Conservation (phyloP, 2,113 vertebrate genomes). For the Fulmarus glacialis region DNA sequence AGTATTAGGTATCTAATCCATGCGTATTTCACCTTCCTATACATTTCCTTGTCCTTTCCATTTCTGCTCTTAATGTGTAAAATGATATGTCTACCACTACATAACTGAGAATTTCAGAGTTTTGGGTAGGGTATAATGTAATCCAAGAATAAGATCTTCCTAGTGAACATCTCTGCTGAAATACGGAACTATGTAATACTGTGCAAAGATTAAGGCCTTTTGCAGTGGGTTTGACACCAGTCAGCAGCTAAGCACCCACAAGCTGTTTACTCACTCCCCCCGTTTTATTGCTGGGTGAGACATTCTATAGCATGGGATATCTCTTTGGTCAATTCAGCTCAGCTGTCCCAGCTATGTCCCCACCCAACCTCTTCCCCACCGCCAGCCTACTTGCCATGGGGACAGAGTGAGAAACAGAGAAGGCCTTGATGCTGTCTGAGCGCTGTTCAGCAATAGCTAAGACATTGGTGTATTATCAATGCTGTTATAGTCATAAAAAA, state of each 20-base stretch:
- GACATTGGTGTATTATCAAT: neutral
- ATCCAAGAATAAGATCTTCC: neutral
- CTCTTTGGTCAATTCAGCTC: neutral
- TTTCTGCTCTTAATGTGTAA: neutral
- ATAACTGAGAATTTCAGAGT: neutral
- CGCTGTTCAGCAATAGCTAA: neutral
- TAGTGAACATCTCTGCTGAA: neutral
- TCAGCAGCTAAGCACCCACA: neutral
- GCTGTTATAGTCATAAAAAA: neutral
- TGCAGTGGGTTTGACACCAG: neutral
- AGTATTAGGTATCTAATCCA: neutral
- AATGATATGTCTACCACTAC: neutral
- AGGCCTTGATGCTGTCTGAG: neutral
- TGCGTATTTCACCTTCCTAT: neutral
- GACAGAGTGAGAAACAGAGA: neutral
- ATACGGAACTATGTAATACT: neutral
- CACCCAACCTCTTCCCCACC: neutral
- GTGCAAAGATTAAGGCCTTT: neutral
- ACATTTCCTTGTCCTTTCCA: neutral
- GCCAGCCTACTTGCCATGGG: fast-evolving
- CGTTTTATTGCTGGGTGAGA: neutral
- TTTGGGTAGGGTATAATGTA: neutral
- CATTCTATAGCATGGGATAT: neutral
- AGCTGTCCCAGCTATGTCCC: neutral
- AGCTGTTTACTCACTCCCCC: fast-evolving